Evolutionary conservation across 1,140 invertebrate species (phyloP).

Genomic region (Pomacea maculata): DNA sequence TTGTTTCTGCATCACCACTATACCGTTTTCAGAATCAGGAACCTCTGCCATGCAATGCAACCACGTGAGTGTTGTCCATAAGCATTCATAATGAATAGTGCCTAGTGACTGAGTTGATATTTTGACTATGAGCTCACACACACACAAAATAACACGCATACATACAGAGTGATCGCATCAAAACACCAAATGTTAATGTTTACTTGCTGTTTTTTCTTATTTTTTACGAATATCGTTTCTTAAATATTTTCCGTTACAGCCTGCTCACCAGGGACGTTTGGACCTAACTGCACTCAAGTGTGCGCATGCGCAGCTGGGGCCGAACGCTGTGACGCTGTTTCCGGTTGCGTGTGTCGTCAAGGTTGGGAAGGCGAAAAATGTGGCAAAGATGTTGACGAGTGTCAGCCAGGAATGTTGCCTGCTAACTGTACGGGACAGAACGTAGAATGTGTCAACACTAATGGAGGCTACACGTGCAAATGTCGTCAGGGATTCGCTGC

Average conservation of each 20-base stretch:
- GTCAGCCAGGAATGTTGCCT: neutral
- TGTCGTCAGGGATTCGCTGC: constrained; percentile 20
- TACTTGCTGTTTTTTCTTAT: too few species aligned
- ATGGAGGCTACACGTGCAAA: constrained; percentile 23
- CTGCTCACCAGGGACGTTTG: constrained; percentile 21
- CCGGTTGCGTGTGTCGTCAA: constrained; percentile 30
- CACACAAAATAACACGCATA: too few species aligned
- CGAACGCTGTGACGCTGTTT: constrained; percentile 25
- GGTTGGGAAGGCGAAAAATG: constrained; percentile 36
- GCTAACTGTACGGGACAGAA: constrained; percentile 17
- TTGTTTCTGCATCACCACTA: too few species aligned
- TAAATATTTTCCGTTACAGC: neutral
- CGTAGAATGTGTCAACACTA: constrained; percentile 24
- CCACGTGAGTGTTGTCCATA: too few species aligned
- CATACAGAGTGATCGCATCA: too few species aligned
- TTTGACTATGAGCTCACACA: too few species aligned
- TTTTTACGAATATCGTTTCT: too few species aligned
- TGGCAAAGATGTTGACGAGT: constrained; percentile 30
- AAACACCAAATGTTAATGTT: too few species aligned
- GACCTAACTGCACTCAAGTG: constrained; percentile 20
- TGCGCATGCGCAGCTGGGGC: constrained; percentile 24
- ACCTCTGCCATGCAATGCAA: too few species aligned
- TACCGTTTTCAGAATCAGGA: too few species aligned
- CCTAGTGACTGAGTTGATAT: too few species aligned
- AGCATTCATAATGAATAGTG: too few species aligned